Conservation (phyloP, 2,888 invertebrate genomes). For the Metalampra italica region DNA sequence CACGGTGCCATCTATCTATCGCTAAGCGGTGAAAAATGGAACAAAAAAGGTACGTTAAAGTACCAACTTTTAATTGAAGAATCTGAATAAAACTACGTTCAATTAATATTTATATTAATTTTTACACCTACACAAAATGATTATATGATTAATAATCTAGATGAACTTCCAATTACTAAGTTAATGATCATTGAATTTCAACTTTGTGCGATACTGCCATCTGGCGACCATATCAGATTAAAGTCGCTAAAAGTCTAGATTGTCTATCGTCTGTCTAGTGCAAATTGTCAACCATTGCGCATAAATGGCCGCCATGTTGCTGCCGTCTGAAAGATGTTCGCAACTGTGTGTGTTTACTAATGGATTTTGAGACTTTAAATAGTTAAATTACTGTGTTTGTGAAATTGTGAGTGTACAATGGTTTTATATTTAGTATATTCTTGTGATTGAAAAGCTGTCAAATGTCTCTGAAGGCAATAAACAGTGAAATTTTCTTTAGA, state of each 20-base stretch:
- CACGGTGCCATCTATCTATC: not conserved
- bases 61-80: not conserved
- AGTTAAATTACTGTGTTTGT: conserved; percentile 75
- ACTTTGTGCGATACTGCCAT: conserved; percentile 26
- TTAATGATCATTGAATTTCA: too few relatives aligned
- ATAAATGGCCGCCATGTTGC: conserved; percentile 80
- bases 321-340: conserved; percentile 79
- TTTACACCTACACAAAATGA: too few relatives aligned
- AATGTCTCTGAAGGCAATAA: conserved; percentile 78
- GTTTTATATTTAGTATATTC: conserved; percentile 70
- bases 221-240: conserved; percentile 37
- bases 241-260: conserved; percentile 40
- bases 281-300: conserved; percentile 79
- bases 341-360: conserved; percentile 79
- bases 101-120: too few relatives aligned
- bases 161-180: too few relatives aligned
- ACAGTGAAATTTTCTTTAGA: conserved; percentile 79
- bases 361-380: conserved; percentile 72
- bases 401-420: conserved; percentile 78
- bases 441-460: conserved; percentile 71
- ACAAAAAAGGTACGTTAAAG: not conserved
- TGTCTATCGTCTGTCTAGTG: conserved; percentile 65
- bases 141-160: too few relatives aligned
- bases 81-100: too few relatives aligned
- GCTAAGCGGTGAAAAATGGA: too few relatives aligned